phyloP scores from a whole-genome alignment of 1,140 invertebrate genomes.

The Pseudomyrmex dendroicus region DNA sequence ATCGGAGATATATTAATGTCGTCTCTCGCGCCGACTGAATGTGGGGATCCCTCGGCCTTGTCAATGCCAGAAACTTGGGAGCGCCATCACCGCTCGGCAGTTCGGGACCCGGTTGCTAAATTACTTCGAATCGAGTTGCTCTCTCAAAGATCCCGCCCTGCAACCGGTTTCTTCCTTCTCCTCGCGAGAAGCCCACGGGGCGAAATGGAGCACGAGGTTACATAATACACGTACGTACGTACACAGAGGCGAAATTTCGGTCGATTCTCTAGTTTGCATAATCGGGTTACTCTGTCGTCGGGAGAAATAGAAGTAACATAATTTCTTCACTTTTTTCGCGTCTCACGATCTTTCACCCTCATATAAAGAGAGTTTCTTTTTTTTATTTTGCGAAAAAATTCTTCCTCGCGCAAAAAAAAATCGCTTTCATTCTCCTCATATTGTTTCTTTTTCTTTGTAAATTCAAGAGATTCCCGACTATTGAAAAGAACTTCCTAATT shows the following conservation, averaged over 20 bases:
- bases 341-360: too few species aligned
- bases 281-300: constrained; percentile 21
- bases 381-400: background rate
- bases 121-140: constrained; percentile 72
- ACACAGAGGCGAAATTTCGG: background rate
- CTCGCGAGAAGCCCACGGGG: background rate
- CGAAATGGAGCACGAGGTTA: background rate
- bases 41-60: constrained; percentile 56
- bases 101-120: constrained; percentile 64
- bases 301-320: background rate
- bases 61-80: constrained; percentile 69
- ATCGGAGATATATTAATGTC: constrained; percentile 73
- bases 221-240: background rate
- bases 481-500: constrained; percentile 14
- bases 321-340: too few species aligned
- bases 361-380: background rate
- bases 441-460: too few species aligned
- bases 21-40: constrained; percentile 38
- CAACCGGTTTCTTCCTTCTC: background rate
- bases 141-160: constrained; percentile 54
- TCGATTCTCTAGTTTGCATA: background rate
- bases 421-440: background rate
- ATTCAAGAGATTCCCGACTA: background rate
- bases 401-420: too few species aligned
- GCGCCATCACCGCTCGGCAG: constrained; percentile 41